Conservation (phyloP, 2,113 vertebrate genomes). For the Sturnira hondurensis region DNA sequence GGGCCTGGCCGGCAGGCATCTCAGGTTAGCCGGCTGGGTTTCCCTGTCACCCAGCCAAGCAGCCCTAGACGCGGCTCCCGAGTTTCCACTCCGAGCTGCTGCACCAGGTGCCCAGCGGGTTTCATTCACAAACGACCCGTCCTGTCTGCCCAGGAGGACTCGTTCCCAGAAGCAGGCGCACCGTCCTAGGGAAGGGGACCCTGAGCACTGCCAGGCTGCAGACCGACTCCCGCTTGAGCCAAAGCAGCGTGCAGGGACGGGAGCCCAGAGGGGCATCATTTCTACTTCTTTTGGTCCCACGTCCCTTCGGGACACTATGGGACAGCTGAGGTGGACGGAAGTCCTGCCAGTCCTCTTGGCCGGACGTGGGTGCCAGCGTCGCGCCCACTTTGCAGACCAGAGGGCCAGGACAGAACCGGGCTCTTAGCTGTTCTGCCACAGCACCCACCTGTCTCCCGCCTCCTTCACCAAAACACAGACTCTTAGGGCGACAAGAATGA, state of each 20-base stretch:
- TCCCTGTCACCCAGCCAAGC: conserved; percentile 22
- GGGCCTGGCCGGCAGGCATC: background rate
- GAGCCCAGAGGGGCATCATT: background rate
- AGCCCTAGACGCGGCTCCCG: background rate
- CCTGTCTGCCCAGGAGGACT: background rate
- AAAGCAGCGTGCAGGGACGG: background rate
- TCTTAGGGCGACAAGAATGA: background rate
- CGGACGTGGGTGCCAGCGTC: accelerated
- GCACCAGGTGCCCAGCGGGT: background rate
- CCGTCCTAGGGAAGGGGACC: background rate
- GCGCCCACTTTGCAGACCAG: background rate
- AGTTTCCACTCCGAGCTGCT: background rate
- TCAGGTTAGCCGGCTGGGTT: background rate
- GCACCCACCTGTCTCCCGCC: background rate
- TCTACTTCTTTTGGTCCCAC: background rate
- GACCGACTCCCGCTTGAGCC: accelerated
- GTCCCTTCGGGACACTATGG: background rate
- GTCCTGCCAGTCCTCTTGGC: background rate
- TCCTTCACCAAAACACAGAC: background rate
- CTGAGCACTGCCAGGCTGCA: no score
- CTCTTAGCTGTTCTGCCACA: background rate
- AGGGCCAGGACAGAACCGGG: background rate
- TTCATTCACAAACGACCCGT: background rate
- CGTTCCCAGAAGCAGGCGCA: background rate
- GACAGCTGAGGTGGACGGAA: background rate